Conservation (phyloP, 2,888 invertebrate genomes). For the Luffia ferchaultella region DNA sequence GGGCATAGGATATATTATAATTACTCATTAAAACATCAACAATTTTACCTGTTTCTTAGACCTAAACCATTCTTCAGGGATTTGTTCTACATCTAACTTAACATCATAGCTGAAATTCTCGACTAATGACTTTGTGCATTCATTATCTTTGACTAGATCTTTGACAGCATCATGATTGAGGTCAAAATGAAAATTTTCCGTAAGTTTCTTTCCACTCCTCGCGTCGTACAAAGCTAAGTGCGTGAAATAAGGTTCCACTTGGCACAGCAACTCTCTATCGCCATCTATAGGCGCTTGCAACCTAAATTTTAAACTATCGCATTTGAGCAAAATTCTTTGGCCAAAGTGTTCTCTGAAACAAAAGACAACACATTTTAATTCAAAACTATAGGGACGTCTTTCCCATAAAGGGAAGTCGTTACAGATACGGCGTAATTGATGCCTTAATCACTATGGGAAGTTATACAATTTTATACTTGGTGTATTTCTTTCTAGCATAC, state of each 20-base stretch:
- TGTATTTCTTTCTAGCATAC: not conserved
- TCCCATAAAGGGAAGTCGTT: no score
- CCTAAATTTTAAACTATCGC: constrained; percentile 84
- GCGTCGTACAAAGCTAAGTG: constrained; percentile 91
- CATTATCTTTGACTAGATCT: constrained; percentile 57
- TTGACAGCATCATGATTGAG: constrained; percentile 78
- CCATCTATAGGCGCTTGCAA: constrained; percentile 82
- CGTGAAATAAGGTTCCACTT: constrained; percentile 95
- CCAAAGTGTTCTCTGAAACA: constrained; percentile 82
- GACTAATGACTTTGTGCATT: constrained; percentile 56
- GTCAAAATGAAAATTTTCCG: constrained; percentile 93
- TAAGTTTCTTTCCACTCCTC: constrained; percentile 84
- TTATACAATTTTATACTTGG: no score
- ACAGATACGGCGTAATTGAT: no score
- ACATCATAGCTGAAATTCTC: constrained; percentile 62
- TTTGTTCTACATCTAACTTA: constrained; percentile 72
- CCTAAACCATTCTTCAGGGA: constrained; percentile 79
- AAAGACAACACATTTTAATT: not conserved
- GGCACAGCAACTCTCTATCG: constrained; percentile 77
- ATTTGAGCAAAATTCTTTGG: constrained; percentile 82
- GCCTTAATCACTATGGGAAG: no score
- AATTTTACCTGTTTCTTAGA: constrained; percentile 66
- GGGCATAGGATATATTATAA: not conserved
- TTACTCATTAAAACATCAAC: not conserved
- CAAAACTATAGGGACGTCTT: no score